These are phyloP conservation scores for Cynopterus brachyotis DNA, from an alignment of 2,113 vertebrate species.

Conservation along the genomic window DNA sequence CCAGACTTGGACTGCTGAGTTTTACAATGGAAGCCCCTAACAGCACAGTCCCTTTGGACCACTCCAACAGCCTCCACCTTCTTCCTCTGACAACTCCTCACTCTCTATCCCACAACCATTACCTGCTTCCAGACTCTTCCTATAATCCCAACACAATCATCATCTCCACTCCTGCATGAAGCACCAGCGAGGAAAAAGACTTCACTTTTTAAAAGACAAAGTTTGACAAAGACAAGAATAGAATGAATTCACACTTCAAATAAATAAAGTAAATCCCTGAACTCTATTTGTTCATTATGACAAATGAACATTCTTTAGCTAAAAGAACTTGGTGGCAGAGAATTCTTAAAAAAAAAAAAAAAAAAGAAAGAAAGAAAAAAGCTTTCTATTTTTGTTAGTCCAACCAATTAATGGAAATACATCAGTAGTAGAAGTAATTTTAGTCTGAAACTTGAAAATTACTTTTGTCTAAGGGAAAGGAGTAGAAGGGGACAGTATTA, in stretches of 20 bases:
- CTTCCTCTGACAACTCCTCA: neutral
- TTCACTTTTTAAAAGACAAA: neutral
- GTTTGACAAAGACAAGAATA: neutral
- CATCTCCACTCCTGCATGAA: neutral
- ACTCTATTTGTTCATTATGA: neutral
- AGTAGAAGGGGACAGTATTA: neutral
- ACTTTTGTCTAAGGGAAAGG: constrained; percentile 7
- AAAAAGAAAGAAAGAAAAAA: neutral
- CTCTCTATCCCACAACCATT: neutral
- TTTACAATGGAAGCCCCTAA: neutral
- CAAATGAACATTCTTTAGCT: neutral
- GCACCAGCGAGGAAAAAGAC: neutral
- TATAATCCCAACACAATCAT: neutral
- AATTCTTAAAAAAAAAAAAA: constrained; percentile 32
- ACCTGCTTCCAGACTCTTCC: neutral
- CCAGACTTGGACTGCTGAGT: neutral
- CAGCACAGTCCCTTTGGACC: neutral
- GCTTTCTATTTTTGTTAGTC: neutral
- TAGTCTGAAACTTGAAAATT: neutral
- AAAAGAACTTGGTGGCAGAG: neutral
- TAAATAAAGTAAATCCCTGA: constrained; percentile 14
- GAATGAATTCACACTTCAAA: neutral
- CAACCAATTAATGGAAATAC: neutral
- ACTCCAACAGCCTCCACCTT: neutral
- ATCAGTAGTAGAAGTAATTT: neutral